A percentile compares a stretch with the other conserved stretches of the same genome.
phyloP scores from a whole-genome alignment of 2,113 vertebrate genomes.

The Todiramphus chloris region DNA sequence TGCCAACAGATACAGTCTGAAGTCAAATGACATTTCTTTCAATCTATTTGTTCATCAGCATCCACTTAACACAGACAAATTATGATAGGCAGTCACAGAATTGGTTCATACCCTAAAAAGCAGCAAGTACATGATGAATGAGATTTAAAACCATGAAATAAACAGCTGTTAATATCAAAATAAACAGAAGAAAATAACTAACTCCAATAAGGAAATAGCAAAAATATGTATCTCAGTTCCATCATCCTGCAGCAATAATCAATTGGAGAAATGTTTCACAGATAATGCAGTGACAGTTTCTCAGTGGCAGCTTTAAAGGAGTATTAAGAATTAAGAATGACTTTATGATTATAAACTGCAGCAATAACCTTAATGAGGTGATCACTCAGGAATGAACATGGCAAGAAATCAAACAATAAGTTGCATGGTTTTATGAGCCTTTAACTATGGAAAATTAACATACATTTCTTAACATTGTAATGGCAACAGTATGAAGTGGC shows the following conservation, averaged over 20 bases:
- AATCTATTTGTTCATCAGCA: background rate
- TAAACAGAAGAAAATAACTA: background rate
- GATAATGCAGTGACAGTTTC: background rate
- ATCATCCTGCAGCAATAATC: background rate
- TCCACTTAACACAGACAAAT: background rate
- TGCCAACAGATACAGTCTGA: background rate
- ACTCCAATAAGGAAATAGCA: background rate
- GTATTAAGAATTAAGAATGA: background rate
- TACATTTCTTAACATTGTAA: background rate
- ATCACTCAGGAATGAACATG: background rate
- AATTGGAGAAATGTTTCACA: background rate
- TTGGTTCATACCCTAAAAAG: background rate
- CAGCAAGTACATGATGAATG: background rate
- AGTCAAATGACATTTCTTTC: background rate
- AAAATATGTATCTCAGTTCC: background rate
- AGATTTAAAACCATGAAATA: background rate
- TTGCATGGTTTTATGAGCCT: background rate
- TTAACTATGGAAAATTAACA: constrained; percentile 1
- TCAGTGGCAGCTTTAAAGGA: background rate
- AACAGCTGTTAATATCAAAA: background rate
- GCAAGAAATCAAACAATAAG: constrained; percentile 4
- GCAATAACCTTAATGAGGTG: background rate
- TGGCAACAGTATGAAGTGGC: background rate
- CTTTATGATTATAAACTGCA: background rate
- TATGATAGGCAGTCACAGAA: background rate